These are phyloP conservation scores for Octomys mimax DNA, from an alignment of 2,797 vertebrate genomes.

Conservation along the genomic window DNA sequence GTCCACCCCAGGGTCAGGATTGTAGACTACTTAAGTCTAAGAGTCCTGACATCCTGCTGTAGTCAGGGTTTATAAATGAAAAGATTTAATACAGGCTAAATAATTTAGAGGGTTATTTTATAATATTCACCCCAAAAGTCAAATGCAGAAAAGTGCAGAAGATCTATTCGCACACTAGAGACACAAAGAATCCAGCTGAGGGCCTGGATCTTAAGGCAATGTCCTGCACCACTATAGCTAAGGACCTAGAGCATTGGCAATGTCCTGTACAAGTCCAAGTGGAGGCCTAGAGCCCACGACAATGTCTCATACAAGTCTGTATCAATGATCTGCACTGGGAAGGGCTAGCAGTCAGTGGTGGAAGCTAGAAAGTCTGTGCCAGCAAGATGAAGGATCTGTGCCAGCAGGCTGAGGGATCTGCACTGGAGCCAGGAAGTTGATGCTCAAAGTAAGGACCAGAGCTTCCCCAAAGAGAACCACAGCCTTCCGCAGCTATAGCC, in stretches of 20 bases:
- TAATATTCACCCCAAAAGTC: neutral
- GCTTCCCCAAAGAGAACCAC: no score
- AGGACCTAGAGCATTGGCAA: neutral
- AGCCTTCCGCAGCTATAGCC: neutral
- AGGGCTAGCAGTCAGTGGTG: neutral
- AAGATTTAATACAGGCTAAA: neutral
- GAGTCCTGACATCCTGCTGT: neutral
- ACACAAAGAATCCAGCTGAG: neutral
- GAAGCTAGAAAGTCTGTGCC: neutral
- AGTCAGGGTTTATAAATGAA: neutral
- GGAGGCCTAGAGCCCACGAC: neutral
- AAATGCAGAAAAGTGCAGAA: neutral
- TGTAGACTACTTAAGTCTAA: neutral
- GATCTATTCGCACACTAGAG: neutral
- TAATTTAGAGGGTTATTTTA: neutral
- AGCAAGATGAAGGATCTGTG: neutral
- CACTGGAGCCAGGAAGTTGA: neutral
- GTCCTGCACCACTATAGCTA: neutral
- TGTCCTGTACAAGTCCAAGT: neutral
- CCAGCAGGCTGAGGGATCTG: neutral
- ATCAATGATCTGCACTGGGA: neutral
- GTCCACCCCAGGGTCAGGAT: neutral
- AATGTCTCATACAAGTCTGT: neutral
- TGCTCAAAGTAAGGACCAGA: neutral
- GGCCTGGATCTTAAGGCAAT: neutral